Evolutionary conservation across 2,888 invertebrate genomes (phyloP).

Genomic region (Glaucopsyche alexis): DNA sequence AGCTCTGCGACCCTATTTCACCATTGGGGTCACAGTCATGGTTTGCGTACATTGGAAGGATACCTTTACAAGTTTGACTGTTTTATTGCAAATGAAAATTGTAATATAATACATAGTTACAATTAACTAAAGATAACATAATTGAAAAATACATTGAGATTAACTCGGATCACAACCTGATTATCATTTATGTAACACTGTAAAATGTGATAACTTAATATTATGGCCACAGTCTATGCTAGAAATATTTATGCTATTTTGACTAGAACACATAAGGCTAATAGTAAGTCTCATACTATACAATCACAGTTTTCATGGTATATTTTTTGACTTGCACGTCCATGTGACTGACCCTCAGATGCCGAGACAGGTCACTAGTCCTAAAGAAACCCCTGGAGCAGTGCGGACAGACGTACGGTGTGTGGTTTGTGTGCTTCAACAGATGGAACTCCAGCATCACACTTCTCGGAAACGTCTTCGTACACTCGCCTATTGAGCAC

Average conservation of each 20-base stretch:
- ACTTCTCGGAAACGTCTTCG: slow-evolving; percentile 63
- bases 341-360: slow-evolving; percentile 62
- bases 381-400: slow-evolving; percentile 69
- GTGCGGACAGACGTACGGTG: slow-evolving; percentile 66
- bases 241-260: background rate
- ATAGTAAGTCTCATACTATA: background rate
- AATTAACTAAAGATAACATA: too few species aligned
- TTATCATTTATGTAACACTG: background rate
- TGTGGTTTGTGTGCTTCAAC: slow-evolving; percentile 68
- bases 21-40: too few species aligned
- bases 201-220: background rate
- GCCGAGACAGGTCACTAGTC: slow-evolving; percentile 65
- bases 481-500: slow-evolving; percentile 66
- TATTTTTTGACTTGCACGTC: slow-evolving; percentile 49
- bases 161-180: too few species aligned
- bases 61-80: too few species aligned
- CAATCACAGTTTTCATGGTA: slow-evolving; percentile 35
- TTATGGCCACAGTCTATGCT: background rate
- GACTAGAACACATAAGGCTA: background rate
- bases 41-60: too few species aligned
- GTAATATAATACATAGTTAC: too few species aligned
- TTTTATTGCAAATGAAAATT: too few species aligned
- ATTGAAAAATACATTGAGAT: too few species aligned
- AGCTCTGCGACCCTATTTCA: too few species aligned
- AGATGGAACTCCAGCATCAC: slow-evolving; percentile 71